Evolutionary conservation across 2,888 invertebrate species (phyloP), one percentile per base, ranked within the genome.

Genomic region (Cyaniris semiargus): DNA sequence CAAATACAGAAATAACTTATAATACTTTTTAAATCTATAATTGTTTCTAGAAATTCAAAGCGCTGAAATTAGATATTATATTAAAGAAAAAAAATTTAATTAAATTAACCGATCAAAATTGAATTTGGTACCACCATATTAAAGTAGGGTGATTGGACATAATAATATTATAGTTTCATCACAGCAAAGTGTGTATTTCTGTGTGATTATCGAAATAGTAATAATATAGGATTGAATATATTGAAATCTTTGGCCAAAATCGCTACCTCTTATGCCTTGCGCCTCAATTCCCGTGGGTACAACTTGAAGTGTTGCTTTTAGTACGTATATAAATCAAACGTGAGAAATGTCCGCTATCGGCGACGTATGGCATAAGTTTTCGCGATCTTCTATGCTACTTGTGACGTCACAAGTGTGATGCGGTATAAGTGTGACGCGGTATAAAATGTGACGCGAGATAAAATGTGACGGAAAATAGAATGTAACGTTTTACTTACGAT

Each of bases 311-410:
- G 82, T 81, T 79, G 80, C 79, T 81, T 82, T 81, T 81, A 83
- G 83, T 82, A 81, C 83, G 81, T 84, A 83, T 86, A 88, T 88
- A 88, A 88, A 88, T 88, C 87, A 88, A 86, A 85, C 83, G 84
- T 85, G 85, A 86, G 85, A 82, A 86, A 86, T 85, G 85, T 85
- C 81, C 83, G 78, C 83, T 84, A 83, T 80, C 79, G 79, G 80
- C 83, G 84, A 84, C 85, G 85, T 84, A 86, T 83, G 83, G 82
- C 80, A 79, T 78, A 82, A 88, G 84, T 87, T 87, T 82, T 83
- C 85, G 84, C 79, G 77, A 58, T 79, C 60, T 70, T 74, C 56
- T 34, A 23, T 38, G 38, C 38, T 56, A 72, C 58, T 53, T 44
- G 71, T 76, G 23, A 70, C 76, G 34, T 21, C 15, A 66, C 60